These are phyloP conservation scores for Pseudochromis fuscus DNA, from an alignment of 2,797 vertebrate genomes.

Conservation along the genomic window DNA sequence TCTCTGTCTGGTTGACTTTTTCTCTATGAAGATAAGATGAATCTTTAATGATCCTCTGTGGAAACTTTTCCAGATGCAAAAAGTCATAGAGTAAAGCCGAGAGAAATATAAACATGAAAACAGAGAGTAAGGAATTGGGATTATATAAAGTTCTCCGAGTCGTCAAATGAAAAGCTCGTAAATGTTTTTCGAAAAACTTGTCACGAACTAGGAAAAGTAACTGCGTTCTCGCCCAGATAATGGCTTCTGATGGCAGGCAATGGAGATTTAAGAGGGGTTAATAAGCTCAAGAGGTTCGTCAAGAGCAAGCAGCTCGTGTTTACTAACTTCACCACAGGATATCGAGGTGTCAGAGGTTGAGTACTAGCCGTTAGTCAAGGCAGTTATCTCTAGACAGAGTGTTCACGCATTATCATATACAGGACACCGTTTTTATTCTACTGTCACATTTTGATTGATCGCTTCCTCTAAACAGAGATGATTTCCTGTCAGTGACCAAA, in stretches of 20 bases:
- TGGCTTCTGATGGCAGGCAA: not conserved
- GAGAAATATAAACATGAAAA: conserved; percentile 52
- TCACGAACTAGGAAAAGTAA: conserved; percentile 9
- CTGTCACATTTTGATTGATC: conserved; percentile 54
- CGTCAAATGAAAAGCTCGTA: conserved; percentile 28
- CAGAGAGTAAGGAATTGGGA: conserved; percentile 20
- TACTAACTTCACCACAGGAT: not conserved
- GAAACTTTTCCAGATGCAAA: conserved; percentile 65
- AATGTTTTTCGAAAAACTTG: conserved; percentile 32
- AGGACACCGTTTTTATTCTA: conserved; percentile 34
- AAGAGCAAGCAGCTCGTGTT: conserved; percentile 21
- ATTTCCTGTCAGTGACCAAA: conserved; percentile 46
- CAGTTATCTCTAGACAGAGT: conserved; percentile 8
- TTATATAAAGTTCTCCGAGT: conserved; percentile 47
- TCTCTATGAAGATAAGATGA: conserved; percentile 66
- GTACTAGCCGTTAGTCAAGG: not conserved
- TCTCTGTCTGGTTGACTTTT: conserved; percentile 61
- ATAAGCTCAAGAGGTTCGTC: not conserved
- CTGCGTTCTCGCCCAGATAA: not conserved
- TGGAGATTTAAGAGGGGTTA: not conserved
- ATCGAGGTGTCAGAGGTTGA: conserved; percentile 17
- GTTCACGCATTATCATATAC: conserved; percentile 21
- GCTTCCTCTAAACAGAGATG: conserved; percentile 48
- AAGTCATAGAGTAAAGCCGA: conserved; percentile 37
- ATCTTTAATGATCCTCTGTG: conserved; percentile 74